Evolutionary conservation across 1,140 invertebrate genomes (phyloP).

Genomic region (Conus betulinus): DNA sequence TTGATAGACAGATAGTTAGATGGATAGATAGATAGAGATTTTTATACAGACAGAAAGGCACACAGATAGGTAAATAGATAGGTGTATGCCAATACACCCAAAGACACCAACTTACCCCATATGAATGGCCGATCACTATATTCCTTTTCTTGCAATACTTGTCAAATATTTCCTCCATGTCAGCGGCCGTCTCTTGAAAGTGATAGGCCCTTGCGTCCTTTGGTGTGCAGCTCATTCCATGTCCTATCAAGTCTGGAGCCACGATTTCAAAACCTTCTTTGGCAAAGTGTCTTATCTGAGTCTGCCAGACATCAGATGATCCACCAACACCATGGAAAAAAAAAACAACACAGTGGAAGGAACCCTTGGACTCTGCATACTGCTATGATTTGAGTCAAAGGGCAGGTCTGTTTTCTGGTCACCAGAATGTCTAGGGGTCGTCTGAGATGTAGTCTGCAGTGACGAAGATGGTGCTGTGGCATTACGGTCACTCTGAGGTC

Average conservation of each 20-base stretch:
- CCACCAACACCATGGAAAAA: constrained; percentile 85
- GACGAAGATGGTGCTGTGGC: not conserved
- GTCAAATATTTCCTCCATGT: constrained; percentile 82
- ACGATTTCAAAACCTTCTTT: constrained; percentile 82
- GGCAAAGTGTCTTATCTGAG: constrained; percentile 81
- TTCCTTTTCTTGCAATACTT: constrained; percentile 76
- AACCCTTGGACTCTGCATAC: not conserved
- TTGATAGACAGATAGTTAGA: too few species aligned
- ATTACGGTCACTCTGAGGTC: constrained; percentile 1
- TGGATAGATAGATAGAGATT: too few species aligned
- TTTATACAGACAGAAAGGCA: too few species aligned
- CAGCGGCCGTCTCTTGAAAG: constrained; percentile 81
- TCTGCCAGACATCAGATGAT: constrained; percentile 82
- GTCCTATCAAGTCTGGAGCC: constrained; percentile 84
- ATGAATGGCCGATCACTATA: constrained; percentile 81
- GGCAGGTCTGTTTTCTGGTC: not conserved
- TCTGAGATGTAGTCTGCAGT: not conserved
- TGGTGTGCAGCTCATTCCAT: constrained; percentile 83
- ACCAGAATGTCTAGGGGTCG: not conserved
- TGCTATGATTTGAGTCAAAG: not conserved
- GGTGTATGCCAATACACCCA: too few species aligned
- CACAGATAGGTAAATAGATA: too few species aligned
- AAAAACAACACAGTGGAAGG: constrained; percentile 79
- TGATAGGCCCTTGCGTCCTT: constrained; percentile 79
- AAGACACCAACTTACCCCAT: constrained; percentile 78